Evolutionary conservation across 2,888 invertebrate genomes (phyloP).

Genomic region (Apoda limacodes): DNA sequence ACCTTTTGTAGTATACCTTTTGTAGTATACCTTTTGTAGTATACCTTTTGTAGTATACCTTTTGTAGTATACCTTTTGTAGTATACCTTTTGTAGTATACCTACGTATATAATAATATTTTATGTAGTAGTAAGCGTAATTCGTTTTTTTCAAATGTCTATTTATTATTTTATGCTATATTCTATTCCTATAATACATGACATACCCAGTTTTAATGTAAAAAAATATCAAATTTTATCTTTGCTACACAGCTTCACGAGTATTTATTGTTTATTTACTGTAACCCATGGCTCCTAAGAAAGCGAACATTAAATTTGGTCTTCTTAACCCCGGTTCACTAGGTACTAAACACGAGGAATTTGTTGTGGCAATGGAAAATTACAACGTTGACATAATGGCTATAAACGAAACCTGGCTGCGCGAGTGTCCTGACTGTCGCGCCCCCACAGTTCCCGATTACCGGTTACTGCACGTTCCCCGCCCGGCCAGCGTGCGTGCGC

Average conservation of each 20-base stretch:
- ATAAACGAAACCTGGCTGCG: conserved; percentile 8
- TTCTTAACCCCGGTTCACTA: conserved; percentile 6
- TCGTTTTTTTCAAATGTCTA: background rate
- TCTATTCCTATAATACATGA: no score
- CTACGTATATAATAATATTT: no score
- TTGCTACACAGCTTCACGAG: background rate
- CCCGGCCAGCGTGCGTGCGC: background rate
- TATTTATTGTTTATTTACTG: background rate
- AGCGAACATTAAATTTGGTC: background rate
- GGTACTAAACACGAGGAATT: conserved; percentile 7
- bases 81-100: no score
- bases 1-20: no score
- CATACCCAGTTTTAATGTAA: no score
- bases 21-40: no score
- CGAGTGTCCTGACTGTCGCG: conserved; percentile 8
- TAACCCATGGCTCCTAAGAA: background rate
- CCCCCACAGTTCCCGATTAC: conserved; percentile 10
- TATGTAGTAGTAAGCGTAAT: no score
- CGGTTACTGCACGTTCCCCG: conserved; percentile 11
- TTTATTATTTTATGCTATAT: background rate
- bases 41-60: no score
- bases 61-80: no score
- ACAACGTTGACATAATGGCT: conserved; percentile 7
- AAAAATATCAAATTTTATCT: background rate
- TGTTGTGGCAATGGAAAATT: conserved; percentile 4